These are phyloP conservation scores for Tenebrio molitor DNA, from an alignment of 1,140 invertebrate species.

Conservation along the genomic window DNA sequence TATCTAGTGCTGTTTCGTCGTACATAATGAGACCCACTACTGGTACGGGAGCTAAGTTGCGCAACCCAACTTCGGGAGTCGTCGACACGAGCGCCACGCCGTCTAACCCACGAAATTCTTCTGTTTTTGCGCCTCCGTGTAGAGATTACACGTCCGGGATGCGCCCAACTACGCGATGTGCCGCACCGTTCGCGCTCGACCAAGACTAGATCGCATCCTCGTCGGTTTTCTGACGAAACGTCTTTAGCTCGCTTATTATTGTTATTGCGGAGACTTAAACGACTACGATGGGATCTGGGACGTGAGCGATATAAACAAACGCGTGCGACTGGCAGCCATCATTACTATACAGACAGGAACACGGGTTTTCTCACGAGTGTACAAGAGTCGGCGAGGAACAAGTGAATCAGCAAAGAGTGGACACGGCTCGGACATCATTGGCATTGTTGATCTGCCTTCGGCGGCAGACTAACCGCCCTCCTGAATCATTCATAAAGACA, in stretches of 20 bases:
- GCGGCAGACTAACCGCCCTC: constrained; percentile 16
- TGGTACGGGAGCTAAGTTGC: constrained; percentile 14
- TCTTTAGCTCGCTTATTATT: too few relatives aligned
- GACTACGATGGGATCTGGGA: constrained; percentile 6
- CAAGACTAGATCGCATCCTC: too few relatives aligned
- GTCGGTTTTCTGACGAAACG: too few relatives aligned
- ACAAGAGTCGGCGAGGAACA: constrained; percentile 50
- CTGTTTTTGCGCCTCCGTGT: too few relatives aligned
- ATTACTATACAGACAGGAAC: constrained; percentile 58
- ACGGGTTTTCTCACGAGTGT: constrained; percentile 58
- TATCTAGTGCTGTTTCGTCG: constrained; percentile 55
- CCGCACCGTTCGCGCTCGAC: too few relatives aligned
- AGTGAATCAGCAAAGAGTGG: constrained; percentile 49
- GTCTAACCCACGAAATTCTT: too few relatives aligned
- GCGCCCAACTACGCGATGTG: too few relatives aligned
- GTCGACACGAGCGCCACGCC: constrained; percentile 11
- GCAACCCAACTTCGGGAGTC: background rate
- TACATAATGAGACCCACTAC: constrained; percentile 51
- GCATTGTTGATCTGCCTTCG: constrained; percentile 20
- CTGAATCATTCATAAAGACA: constrained; percentile 42
- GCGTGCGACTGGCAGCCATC: constrained; percentile 53
- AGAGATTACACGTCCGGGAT: too few relatives aligned
- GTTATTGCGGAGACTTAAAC: background rate
- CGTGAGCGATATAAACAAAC: constrained; percentile 51
- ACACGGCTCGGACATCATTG: constrained; percentile 26